These are phyloP conservation scores for Drosophila limbata DNA, from an alignment of 2,888 invertebrate genomes.

Conservation along the genomic window DNA sequence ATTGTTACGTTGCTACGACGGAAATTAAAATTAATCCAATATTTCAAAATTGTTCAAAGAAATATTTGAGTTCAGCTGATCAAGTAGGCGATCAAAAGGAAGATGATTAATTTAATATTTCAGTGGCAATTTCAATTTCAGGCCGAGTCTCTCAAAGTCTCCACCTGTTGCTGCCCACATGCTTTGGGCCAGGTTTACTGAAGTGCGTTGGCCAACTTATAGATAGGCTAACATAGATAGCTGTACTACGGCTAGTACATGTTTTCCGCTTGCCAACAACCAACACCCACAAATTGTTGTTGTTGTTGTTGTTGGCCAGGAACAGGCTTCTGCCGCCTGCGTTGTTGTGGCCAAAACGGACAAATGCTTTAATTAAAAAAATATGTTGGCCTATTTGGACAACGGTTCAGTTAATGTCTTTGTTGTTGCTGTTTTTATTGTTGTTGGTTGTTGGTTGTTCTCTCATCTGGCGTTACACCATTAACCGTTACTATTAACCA, in stretches of 20 bases:
- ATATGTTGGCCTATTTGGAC: conserved; percentile 73
- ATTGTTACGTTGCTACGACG: no score
- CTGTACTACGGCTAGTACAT: conserved; percentile 19
- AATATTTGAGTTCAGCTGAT: no score
- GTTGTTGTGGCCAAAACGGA: conserved; percentile 32
- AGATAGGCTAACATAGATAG: conserved; percentile 19
- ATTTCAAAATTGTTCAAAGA: neutral
- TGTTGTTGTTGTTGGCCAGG: conserved; percentile 12
- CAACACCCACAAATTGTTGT: conserved; percentile 57
- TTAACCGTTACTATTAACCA: conserved; percentile 74
- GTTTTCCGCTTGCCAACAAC: conserved; percentile 36
- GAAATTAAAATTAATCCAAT: neutral
- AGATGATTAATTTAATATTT: conserved; percentile 12
- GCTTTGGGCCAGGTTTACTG: conserved; percentile 36
- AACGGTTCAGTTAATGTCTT: conserved; percentile 23
- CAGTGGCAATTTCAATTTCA: conserved; percentile 16
- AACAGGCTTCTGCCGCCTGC: conserved; percentile 27
- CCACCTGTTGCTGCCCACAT: conserved; percentile 48
- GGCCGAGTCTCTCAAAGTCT: conserved; percentile 5
- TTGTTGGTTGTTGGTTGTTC: conserved; percentile 5
- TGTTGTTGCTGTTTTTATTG: neutral
- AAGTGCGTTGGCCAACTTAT: conserved; percentile 55
- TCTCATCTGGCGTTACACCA: conserved; percentile 65
- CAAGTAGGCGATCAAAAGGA: neutral
- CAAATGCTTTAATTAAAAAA: conserved; percentile 80